These are phyloP conservation scores for Borostomias antarcticus DNA, from an alignment of 2,797 vertebrate genomes.

Conservation along the genomic window DNA sequence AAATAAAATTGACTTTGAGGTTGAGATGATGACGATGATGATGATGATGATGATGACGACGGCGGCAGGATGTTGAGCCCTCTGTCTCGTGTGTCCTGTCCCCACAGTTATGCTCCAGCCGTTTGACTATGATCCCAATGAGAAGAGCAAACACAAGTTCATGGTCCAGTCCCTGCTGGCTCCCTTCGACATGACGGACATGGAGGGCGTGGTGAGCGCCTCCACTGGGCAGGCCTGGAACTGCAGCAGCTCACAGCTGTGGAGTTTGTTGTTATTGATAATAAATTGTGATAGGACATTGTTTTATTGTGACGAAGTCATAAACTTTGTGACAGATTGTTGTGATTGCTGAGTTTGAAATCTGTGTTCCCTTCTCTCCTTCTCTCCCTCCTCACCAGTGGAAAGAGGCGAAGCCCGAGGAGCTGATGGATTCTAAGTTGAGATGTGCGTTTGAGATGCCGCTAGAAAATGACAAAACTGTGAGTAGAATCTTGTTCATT, in stretches of 20 bases:
- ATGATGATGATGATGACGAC: neutral
- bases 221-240: neutral
- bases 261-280: neutral
- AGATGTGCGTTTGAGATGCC: conserved; percentile 95
- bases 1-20: too few relatives aligned
- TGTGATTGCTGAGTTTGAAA: neutral
- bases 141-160: conserved; percentile 98
- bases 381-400: conserved; percentile 75
- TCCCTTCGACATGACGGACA: conserved; percentile 90
- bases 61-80: too few relatives aligned
- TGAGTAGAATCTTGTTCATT: too few relatives aligned
- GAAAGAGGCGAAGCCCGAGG: conserved; percentile 95
- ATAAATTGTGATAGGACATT: neutral
- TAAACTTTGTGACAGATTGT: neutral
- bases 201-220: conserved; percentile 93
- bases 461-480: conserved; percentile 91
- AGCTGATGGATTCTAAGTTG: conserved; percentile 97
- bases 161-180: conserved; percentile 96
- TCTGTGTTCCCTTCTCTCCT: neutral
- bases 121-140: conserved; percentile 96
- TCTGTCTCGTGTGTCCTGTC: conserved; percentile 32
- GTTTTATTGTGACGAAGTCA: neutral
- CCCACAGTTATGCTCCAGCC: conserved; percentile 94
- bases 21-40: neutral
- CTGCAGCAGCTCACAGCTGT: neutral